Percentiles rank a stretch among this genome's conserved stretches.
These are phyloP conservation scores for Venusia cambrica DNA, from an alignment of 2,888 invertebrate species.

Conservation along the genomic window DNA sequence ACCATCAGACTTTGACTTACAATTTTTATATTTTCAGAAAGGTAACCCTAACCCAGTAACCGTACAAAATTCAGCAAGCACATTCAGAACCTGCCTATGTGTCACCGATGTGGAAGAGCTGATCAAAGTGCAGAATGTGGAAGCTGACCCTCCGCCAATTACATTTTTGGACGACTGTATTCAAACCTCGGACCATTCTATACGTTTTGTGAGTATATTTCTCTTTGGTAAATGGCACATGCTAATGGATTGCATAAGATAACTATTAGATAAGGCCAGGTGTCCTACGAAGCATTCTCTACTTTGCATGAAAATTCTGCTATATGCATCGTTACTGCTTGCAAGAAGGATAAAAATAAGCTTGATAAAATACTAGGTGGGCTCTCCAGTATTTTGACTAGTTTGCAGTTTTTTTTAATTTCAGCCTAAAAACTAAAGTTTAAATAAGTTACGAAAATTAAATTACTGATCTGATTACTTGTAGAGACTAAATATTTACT, in stretches of 20 bases:
- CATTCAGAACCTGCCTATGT: slow-evolving; percentile 7
- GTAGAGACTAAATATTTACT: no score
- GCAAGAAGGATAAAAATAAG: no score
- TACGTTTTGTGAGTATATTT: slow-evolving; percentile 48
- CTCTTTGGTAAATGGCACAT: slow-evolving; percentile 12
- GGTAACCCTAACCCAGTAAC: neutral
- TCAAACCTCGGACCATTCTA: slow-evolving; percentile 58
- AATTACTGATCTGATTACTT: no score
- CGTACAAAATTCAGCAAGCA: slow-evolving; percentile 14
- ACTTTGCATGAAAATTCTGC: neutral
- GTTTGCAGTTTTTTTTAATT: no score
- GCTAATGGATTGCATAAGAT: slow-evolving; percentile 22
- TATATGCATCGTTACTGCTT: neutral
- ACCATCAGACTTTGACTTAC: no score
- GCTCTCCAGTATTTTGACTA: no score
- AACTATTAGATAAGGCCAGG: slow-evolving; percentile 11
- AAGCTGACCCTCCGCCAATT: neutral
- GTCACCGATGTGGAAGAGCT: slow-evolving; percentile 5
- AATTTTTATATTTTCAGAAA: slow-evolving; percentile 5
- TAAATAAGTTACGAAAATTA: no score
- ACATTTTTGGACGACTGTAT: slow-evolving; percentile 5
- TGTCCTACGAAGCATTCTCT: slow-evolving; percentile 4
- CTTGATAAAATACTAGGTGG: no score
- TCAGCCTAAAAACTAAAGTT: no score
- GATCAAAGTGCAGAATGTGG: slow-evolving; percentile 6